phyloP scores from a whole-genome alignment of 2,888 invertebrate species.

The Lamellibrachia columna region DNA sequence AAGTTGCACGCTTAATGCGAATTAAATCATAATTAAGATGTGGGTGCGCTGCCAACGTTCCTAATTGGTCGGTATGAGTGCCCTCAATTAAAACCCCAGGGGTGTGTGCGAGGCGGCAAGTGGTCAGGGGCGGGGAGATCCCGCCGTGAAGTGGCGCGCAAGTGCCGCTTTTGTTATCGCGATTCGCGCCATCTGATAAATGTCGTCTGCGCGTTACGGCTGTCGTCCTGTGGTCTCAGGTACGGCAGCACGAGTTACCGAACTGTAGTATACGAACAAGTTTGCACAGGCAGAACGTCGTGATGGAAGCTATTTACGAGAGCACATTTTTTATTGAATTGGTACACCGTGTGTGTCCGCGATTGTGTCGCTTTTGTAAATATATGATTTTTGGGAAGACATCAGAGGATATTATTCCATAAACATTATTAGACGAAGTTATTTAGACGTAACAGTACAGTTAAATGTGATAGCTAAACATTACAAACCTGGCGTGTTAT shows the following conservation, averaged over 20 bases:
- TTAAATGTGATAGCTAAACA: too few relatives aligned
- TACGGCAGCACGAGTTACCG: background rate
- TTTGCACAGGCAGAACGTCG: background rate
- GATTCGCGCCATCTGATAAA: slow-evolving; percentile 5
- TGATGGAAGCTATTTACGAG: too few relatives aligned
- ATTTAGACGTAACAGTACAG: too few relatives aligned
- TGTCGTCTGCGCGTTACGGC: slow-evolving; percentile 9
- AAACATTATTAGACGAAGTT: too few relatives aligned
- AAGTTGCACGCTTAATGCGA: slow-evolving; percentile 6
- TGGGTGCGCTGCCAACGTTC: background rate
- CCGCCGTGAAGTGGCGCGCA: slow-evolving; percentile 12
- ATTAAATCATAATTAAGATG: slow-evolving; percentile 16
- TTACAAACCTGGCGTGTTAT: too few relatives aligned
- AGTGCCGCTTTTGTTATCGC: background rate
- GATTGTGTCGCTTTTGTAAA: too few relatives aligned
- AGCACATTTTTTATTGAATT: too few relatives aligned
- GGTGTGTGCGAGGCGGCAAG: background rate
- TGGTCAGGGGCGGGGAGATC: slow-evolving; percentile 8
- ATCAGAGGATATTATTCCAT: too few relatives aligned
- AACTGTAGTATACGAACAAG: background rate
- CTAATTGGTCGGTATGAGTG: slow-evolving; percentile 16
- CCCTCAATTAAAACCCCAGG: slow-evolving; percentile 12
- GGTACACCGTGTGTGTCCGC: too few relatives aligned
- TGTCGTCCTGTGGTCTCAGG: background rate
- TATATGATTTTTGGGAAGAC: too few relatives aligned